Evolutionary conservation across 1,140 invertebrate genomes (phyloP).

Genomic region (Calycopis cecrops): DNA sequence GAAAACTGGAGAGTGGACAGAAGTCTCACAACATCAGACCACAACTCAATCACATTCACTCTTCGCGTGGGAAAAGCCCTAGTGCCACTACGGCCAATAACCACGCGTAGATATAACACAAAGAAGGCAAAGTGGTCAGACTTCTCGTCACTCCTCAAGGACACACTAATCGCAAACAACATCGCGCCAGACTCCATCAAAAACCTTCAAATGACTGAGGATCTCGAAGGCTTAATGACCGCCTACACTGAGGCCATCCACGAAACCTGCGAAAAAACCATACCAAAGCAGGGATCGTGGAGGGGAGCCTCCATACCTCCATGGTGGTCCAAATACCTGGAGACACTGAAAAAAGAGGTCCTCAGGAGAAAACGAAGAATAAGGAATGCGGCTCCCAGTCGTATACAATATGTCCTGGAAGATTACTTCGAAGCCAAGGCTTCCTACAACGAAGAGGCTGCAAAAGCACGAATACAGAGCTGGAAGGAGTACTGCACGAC

Average conservation of each 20-base stretch:
- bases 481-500: no score
- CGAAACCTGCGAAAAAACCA: neutral
- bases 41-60: conserved; percentile 22
- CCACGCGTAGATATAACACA: neutral
- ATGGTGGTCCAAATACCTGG: no score
- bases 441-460: neutral
- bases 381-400: no score
- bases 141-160: neutral
- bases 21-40: conserved; percentile 22
- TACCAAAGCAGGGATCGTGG: no score
- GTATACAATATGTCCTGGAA: neutral
- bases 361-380: no score
- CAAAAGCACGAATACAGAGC: neutral
- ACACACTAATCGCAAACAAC: neutral
- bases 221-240: no score
- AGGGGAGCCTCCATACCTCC: no score
- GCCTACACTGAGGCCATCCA: neutral
- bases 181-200: neutral
- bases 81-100: neutral
- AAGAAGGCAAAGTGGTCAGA: neutral
- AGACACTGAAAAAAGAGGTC: no score
- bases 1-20: no score
- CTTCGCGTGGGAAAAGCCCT: neutral
- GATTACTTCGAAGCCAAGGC: conserved; percentile 4
- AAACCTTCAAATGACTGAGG: neutral